A percentile compares a stretch with the other conserved stretches of the same genome.
phyloP scores from a whole-genome alignment of 2,113 vertebrate species.

The Menura novaehollandiae region DNA sequence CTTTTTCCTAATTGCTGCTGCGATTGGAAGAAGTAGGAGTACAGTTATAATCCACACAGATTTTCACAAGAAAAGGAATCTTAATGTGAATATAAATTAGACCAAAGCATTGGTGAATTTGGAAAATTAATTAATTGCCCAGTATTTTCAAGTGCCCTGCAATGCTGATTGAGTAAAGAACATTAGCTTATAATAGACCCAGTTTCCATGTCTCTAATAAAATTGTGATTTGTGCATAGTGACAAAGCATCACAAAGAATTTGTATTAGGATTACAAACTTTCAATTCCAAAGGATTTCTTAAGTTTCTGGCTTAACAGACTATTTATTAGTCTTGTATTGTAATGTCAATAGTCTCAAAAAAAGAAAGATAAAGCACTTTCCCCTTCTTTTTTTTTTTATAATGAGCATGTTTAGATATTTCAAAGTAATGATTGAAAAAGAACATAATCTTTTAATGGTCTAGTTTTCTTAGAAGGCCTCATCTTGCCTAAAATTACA shows the following conservation, averaged over 20 bases:
- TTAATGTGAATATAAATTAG: not conserved
- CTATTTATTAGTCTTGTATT: not conserved
- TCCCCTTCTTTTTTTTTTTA: not conserved
- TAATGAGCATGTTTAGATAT: not conserved
- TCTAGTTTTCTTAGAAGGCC: not conserved
- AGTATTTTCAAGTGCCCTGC: not conserved
- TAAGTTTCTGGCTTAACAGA: not conserved
- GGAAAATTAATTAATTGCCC: not conserved
- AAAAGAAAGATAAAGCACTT: not conserved
- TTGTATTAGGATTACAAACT: not conserved
- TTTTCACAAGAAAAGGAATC: not conserved
- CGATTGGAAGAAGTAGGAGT: not conserved
- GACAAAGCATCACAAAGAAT: not conserved
- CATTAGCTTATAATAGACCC: not conserved
- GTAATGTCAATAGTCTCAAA: not conserved
- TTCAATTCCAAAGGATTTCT: not conserved
- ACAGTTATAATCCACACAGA: not conserved
- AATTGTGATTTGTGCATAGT: not conserved
- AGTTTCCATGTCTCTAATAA: not conserved
- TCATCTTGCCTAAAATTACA: not conserved
- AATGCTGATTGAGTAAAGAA: not conserved
- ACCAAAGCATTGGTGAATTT: not conserved
- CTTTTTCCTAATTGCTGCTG: not conserved
- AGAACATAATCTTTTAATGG: not conserved
- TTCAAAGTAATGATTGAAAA: not conserved